A percentile compares a stretch with the other conserved stretches of the same genome.
Conservation (phyloP, 2,888 invertebrate genomes). For the Acanthacorydalis orientalis region DNA sequence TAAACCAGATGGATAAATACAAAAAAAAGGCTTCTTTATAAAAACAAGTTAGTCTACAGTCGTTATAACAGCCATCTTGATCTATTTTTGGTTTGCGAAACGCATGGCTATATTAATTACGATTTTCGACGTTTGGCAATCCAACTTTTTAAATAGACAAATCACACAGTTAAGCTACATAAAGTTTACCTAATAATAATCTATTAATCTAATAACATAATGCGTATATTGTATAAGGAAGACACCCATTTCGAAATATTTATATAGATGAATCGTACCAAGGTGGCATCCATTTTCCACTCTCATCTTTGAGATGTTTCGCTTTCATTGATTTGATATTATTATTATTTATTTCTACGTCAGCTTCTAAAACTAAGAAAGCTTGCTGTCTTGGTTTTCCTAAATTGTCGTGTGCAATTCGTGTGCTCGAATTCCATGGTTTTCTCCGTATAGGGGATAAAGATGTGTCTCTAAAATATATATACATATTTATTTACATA, state of each 20-base stretch:
- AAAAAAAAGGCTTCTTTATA: too few relatives aligned
- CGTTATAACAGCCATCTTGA: too few relatives aligned
- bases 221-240: too few relatives aligned
- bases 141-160: too few relatives aligned
- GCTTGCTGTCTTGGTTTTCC: not conserved
- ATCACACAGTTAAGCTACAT: too few relatives aligned
- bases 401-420: not conserved
- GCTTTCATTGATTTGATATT: not conserved
- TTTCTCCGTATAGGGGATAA: conserved; percentile 4
- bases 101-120: too few relatives aligned
- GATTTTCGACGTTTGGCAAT: too few relatives aligned
- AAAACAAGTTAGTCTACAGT: too few relatives aligned
- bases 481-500: not conserved
- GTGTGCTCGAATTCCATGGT: conserved; percentile 3
- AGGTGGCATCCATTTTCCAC: conserved; percentile 28
- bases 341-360: not conserved
- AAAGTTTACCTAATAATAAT: too few relatives aligned
- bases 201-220: too few relatives aligned
- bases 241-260: not conserved
- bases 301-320: not conserved
- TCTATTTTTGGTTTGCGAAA: too few relatives aligned
- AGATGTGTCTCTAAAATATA: not conserved
- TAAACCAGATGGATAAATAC: too few relatives aligned
- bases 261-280: conserved; percentile 21
- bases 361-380: conserved; percentile 3